These are phyloP conservation scores for Aporrectodea caliginosa DNA, from an alignment of 1,140 invertebrate species.

Conservation along the genomic window DNA sequence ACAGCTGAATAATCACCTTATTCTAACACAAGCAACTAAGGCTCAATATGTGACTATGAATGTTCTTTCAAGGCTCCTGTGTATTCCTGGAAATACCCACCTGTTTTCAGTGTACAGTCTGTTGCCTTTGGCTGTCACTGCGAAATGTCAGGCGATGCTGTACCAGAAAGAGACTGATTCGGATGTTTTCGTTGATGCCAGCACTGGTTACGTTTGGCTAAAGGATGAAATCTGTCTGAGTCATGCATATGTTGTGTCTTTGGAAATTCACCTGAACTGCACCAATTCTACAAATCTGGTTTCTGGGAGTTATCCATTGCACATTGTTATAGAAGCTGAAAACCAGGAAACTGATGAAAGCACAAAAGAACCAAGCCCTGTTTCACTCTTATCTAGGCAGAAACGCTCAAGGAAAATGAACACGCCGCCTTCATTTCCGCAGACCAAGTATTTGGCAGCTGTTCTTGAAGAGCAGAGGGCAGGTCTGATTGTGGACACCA, in stretches of 20 bases:
- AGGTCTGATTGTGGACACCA: conserved; percentile 25
- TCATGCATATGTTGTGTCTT: background rate
- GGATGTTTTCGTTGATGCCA: background rate
- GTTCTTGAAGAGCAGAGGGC: background rate
- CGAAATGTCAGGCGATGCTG: background rate
- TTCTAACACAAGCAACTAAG: too few species aligned
- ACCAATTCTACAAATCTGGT: background rate
- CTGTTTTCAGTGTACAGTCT: background rate
- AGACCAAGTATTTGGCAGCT: background rate
- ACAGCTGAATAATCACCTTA: too few species aligned
- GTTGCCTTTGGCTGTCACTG: background rate
- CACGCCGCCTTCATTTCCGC: background rate
- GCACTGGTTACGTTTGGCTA: background rate
- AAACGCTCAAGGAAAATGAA: background rate
- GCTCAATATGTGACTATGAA: too few species aligned
- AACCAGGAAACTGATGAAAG: background rate
- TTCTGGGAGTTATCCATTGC: background rate
- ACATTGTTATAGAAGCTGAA: background rate
- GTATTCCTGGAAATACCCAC: background rate
- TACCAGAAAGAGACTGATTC: background rate
- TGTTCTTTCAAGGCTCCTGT: too few species aligned
- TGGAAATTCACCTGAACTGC: background rate
- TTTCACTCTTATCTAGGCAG: background rate
- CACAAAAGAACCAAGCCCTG: too few species aligned
- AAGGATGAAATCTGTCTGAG: background rate